phyloP scores from a whole-genome alignment of 2,888 invertebrate species.

The Tineola bisselliella region DNA sequence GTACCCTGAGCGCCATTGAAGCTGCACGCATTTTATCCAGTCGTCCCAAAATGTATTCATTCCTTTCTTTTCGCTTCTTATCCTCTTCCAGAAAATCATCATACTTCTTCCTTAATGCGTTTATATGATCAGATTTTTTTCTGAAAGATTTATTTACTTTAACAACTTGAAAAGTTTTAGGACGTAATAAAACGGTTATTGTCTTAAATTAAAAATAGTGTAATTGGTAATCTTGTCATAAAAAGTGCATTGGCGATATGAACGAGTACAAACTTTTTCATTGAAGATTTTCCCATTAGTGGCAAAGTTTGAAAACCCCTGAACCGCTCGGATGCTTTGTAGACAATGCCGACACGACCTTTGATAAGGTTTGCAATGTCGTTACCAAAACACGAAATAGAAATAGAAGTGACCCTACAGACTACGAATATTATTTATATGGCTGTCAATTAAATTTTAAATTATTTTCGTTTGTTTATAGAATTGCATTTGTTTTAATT shows the following conservation, averaged over 20 bases:
- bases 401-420: background rate
- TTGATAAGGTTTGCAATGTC: background rate
- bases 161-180: too few relatives aligned
- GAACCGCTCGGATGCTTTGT: background rate
- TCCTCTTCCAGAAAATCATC: conserved; percentile 57
- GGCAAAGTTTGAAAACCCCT: background rate
- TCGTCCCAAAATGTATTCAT: conserved; percentile 50
- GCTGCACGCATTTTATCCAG: conserved; percentile 51
- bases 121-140: conserved; percentile 45
- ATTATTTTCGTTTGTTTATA: too few relatives aligned
- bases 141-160: conserved; percentile 22
- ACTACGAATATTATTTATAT: background rate
- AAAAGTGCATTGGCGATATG: too few relatives aligned
- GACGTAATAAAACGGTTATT: too few relatives aligned
- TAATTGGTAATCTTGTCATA: too few relatives aligned
- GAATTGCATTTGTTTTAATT: too few relatives aligned
- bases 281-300: conserved; percentile 2
- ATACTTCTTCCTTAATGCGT: conserved; percentile 48
- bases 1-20: conserved; percentile 28
- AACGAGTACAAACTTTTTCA: background rate
- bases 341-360: conserved; percentile 3
- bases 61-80: conserved; percentile 53
- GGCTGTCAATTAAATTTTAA: too few relatives aligned
- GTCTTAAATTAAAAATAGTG: too few relatives aligned
- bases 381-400: background rate